Percentiles rank a stretch among this genome's conserved stretches.
phyloP scores from a whole-genome alignment of 2,888 invertebrate genomes.

The Oeneis ivallda region DNA sequence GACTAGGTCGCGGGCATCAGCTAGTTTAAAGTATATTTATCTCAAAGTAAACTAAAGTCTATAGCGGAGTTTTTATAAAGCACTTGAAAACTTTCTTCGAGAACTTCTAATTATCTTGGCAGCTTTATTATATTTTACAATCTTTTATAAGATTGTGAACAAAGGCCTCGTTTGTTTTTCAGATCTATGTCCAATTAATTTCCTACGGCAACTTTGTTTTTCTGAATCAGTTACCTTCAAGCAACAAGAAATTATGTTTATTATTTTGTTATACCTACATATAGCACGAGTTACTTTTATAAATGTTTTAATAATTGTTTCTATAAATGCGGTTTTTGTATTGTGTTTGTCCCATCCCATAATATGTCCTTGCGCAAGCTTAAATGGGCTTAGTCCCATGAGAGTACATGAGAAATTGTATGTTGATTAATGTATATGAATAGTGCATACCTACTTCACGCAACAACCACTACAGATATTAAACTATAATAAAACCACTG shows the following conservation, averaged over 20 bases:
- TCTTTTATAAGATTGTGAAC: constrained; percentile 2
- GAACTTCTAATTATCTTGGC: constrained; percentile 9
- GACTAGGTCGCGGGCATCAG: no score
- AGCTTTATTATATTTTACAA: constrained; percentile 14
- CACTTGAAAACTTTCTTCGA: constrained; percentile 11
- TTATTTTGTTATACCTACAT: not conserved
- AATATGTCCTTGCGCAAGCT: no score
- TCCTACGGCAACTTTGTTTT: not conserved
- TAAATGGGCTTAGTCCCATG: no score
- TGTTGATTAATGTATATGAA: no score
- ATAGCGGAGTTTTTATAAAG: constrained; percentile 4
- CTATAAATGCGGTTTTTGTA: no score
- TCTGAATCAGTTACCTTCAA: not conserved
- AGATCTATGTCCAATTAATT: constrained; percentile 1
- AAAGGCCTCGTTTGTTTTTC: constrained; percentile 8
- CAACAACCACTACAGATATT: no score
- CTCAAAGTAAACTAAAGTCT: not conserved
- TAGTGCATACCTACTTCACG: no score
- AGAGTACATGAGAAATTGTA: no score
- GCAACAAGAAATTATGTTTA: not conserved
- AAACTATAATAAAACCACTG: no score
- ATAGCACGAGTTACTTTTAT: not conserved
- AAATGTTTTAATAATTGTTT: no score
- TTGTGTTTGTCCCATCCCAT: no score
- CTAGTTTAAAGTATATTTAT: not conserved